These are phyloP conservation scores for Sarcophaga caerulescens DNA, from an alignment of 2,888 invertebrate genomes.

Conservation along the genomic window DNA sequence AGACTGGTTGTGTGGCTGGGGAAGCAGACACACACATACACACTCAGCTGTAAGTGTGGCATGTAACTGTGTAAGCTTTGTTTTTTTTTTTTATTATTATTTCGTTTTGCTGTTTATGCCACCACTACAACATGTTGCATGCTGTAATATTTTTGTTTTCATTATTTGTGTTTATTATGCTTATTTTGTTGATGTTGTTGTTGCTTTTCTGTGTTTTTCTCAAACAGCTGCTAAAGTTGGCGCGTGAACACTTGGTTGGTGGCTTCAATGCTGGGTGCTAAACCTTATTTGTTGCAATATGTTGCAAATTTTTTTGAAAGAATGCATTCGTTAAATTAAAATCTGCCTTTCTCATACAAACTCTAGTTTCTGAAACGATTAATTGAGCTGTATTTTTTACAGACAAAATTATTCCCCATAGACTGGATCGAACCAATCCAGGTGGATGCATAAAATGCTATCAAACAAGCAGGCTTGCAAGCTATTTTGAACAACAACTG, in stretches of 20 bases:
- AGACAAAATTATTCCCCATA: no score
- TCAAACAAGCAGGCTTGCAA: no score
- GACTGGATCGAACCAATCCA: no score
- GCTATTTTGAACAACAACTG: no score
- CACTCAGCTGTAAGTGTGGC: neutral
- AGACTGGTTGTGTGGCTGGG: neutral
- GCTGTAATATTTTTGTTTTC: slow-evolving; percentile 43
- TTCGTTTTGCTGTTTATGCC: slow-evolving; percentile 39
- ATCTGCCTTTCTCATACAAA: neutral
- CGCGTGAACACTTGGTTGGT: slow-evolving; percentile 65
- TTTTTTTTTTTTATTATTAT: slow-evolving; percentile 6
- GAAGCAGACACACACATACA: neutral
- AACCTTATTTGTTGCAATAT: slow-evolving; percentile 32
- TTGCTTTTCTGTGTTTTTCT: slow-evolving; percentile 17
- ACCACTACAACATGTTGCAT: slow-evolving; percentile 64
- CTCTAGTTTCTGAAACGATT: no score
- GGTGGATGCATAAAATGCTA: no score
- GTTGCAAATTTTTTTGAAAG: slow-evolving; percentile 1
- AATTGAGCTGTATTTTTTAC: no score
- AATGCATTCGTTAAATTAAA: slow-evolving; percentile 30
- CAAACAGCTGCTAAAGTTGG: slow-evolving; percentile 67
- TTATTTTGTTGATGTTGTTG: slow-evolving; percentile 11
- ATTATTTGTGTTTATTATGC: neutral
- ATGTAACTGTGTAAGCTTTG: neutral
- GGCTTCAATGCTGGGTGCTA: neutral